Base-by-base conservation (phyloP, 2,888 invertebrate genomes). In the Stenichneumon culpator region DNA sequence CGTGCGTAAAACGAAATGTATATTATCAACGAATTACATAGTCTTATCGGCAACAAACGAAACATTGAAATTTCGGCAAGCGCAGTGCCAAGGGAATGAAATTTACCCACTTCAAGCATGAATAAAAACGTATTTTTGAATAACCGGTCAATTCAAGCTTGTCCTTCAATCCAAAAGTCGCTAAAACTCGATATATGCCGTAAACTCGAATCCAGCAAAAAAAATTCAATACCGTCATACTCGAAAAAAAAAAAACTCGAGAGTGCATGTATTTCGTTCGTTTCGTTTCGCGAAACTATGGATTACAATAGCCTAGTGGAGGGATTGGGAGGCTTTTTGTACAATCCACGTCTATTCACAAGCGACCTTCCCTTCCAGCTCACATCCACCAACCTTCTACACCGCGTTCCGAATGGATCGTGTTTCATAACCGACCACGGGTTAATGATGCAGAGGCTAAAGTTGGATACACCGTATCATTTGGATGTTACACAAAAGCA, bases 401-500 rank as follows among this genome's bases (percentile, higher is more conserved):
- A 63, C 7, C n/a, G 25, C 28, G 63, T 5, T 16, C 63, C 32
- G 6, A 63, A 63, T 63, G 63, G 63, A 63, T 32, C 63, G 63
- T 32, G 32, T 32, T 63, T 63, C 63, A n/a, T 57, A 63, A 63
- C 63, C 11, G n/a, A 32, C 28, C n/a, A 63, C 63, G 16, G 22
- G n/a, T 63, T 63, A 63, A 63, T 63, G 63, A 63, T 16, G 63
- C 63, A 63, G n/a, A 63, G 63, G 14, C 63, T 16, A 28, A 16
- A 63, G 32, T 28, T 47, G 44, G 44, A 47, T 32, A 28, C 32
- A 32, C 32, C 28, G 63, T 28, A 63, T 28, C n/a, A 63, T 63
- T 28, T 16, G 28, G 32, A 32, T 63, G 25, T 63, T 28, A 2
- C 63, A 16, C 63, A 28, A 14, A 63, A 32, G 63, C 63, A 16